These are phyloP conservation scores for Aphidius ervi DNA, from an alignment of 1,140 invertebrate species.

Conservation along the genomic window DNA sequence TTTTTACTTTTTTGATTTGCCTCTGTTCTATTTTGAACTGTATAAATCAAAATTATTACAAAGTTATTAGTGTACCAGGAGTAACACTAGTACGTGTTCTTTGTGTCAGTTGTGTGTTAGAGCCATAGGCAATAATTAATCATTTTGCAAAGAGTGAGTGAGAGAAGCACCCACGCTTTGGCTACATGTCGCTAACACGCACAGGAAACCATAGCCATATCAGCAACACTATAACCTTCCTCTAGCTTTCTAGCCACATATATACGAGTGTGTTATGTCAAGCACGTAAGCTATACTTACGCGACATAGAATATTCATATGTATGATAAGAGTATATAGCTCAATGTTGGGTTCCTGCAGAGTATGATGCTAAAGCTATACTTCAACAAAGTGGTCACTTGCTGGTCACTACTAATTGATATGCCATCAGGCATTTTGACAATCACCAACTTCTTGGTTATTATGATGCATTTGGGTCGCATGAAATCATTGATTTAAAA, in stretches of 20 bases:
- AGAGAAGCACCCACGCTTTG: constrained; percentile 16
- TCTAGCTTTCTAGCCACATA: constrained; percentile 3
- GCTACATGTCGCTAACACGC: constrained; percentile 24
- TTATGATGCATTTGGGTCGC: no score
- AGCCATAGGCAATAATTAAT: constrained; percentile 48
- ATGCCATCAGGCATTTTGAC: no score
- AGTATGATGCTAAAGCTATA: no score
- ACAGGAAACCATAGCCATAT: constrained; percentile 9
- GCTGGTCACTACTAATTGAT: no score
- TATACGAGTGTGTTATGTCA: constrained; percentile 28
- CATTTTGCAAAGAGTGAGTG: constrained; percentile 29
- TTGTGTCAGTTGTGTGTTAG: constrained; percentile 27
- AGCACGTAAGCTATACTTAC: constrained; percentile 45
- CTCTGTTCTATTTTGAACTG: constrained; percentile 33
- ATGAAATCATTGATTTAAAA: no score
- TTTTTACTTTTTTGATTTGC: no score
- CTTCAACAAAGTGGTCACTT: no score
- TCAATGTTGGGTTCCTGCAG: no score
- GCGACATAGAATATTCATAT: constrained; percentile 51
- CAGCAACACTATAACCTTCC: neutral
- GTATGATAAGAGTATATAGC: constrained; percentile 14
- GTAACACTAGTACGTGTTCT: constrained; percentile 45
- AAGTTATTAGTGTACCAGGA: constrained; percentile 44
- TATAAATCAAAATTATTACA: constrained; percentile 49
- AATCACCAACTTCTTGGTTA: no score